These are phyloP conservation scores for Xylota sylvarum DNA, from an alignment of 2,888 invertebrate species.

Conservation along the genomic window DNA sequence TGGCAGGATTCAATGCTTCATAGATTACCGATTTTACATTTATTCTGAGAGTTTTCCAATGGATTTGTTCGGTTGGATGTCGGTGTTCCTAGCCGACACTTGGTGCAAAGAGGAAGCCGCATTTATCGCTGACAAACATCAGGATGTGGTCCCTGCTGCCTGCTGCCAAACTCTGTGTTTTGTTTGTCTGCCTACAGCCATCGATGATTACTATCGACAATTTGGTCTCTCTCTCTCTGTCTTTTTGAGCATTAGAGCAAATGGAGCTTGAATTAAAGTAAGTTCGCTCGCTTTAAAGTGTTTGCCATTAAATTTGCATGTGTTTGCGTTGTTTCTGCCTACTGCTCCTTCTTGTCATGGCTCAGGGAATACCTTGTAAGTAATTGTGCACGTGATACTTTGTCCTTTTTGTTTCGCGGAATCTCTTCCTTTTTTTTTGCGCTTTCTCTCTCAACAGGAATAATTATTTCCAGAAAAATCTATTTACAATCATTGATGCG, in stretches of 20 bases:
- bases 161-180: constrained; percentile 57
- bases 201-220: constrained; percentile 75
- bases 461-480: constrained; percentile 73
- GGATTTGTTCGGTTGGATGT: constrained; percentile 54
- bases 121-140: constrained; percentile 75
- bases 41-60: constrained; percentile 75
- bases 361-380: constrained; percentile 40
- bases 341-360: not conserved
- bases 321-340: constrained; percentile 7
- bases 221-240: constrained; percentile 22
- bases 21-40: constrained; percentile 77
- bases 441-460: constrained; percentile 24
- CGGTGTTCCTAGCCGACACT: constrained; percentile 63
- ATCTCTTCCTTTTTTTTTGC: constrained; percentile 29
- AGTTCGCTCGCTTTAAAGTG: constrained; percentile 59
- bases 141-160: constrained; percentile 65
- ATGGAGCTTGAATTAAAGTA: constrained; percentile 75
- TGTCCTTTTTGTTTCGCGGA: constrained; percentile 62
- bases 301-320: constrained; percentile 63
- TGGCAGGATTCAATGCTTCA: constrained; percentile 77
- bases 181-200: constrained; percentile 68
- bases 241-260: constrained; percentile 42
- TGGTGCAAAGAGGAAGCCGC: constrained; percentile 71
- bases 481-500: constrained; percentile 73
- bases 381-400: constrained; percentile 74